These are phyloP conservation scores for Petromus typicus DNA, from an alignment of 2,113 vertebrate genomes.

Conservation along the genomic window DNA sequence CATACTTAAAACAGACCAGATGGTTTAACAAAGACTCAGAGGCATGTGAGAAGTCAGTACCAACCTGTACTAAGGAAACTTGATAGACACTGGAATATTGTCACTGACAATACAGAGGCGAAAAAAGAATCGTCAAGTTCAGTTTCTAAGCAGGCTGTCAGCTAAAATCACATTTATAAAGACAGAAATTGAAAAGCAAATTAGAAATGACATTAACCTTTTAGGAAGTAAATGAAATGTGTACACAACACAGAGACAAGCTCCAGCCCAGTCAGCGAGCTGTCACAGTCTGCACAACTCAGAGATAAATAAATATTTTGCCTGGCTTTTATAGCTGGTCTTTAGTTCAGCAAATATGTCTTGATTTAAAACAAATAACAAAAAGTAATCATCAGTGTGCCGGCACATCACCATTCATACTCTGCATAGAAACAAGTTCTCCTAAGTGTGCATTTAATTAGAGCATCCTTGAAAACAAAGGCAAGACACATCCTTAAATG, in stretches of 20 bases:
- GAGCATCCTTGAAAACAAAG: conserved; percentile 31
- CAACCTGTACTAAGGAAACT: conserved; percentile 37
- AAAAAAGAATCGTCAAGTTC: conserved; percentile 3
- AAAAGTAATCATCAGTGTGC: background rate
- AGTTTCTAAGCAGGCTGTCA: background rate
- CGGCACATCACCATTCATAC: background rate
- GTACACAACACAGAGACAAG: background rate
- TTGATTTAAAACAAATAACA: conserved; percentile 46
- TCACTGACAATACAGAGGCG: background rate
- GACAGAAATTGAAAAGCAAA: conserved; percentile 23
- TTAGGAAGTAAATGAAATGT: conserved; percentile 43
- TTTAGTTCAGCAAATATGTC: background rate
- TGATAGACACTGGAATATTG: conserved; percentile 43
- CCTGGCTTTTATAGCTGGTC: background rate
- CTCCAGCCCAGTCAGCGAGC: background rate
- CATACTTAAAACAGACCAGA: conserved; percentile 1
- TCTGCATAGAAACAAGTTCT: background rate
- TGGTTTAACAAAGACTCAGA: conserved; percentile 1
- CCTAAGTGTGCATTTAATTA: background rate
- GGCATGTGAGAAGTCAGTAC: background rate
- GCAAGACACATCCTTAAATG: conserved; percentile 8
- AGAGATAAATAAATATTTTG: background rate
- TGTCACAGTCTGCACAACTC: background rate
- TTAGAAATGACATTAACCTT: background rate
- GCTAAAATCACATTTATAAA: background rate